Conservation (phyloP, 2,888 invertebrate species). For the Zaprionus bogoriensis region DNA sequence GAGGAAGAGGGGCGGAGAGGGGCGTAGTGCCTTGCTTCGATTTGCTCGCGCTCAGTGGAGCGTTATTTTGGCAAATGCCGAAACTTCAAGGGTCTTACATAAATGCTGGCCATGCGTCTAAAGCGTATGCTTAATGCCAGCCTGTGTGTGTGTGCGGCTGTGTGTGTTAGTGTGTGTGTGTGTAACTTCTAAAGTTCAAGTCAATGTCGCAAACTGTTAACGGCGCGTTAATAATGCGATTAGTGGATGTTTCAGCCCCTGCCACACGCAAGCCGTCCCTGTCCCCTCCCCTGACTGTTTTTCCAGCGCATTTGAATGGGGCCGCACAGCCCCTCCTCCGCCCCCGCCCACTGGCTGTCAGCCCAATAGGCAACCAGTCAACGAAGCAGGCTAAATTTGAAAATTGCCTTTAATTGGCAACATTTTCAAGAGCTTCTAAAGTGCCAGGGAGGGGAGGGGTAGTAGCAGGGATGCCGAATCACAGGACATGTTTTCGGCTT, state of each 20-base stretch:
- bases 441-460: too few species aligned
- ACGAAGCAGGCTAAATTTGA: conserved; percentile 43
- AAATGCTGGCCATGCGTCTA: conserved; percentile 48
- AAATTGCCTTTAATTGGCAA: conserved; percentile 67
- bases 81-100: conserved; percentile 55
- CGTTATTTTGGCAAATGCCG: conserved; percentile 35
- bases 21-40: not conserved
- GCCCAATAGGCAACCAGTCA: conserved; percentile 13
- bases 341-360: not conserved
- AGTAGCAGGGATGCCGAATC: not conserved
- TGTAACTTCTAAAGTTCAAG: conserved; percentile 59
- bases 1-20: not conserved
- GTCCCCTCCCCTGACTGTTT: too few species aligned
- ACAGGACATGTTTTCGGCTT: conserved; percentile 3
- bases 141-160: not conserved
- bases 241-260: conserved; percentile 49
- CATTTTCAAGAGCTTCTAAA: conserved; percentile 33
- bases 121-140: conserved; percentile 54
- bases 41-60: conserved; percentile 35
- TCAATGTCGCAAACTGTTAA: conserved; percentile 67
- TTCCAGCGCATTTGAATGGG: conserved; percentile 44
- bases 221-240: conserved; percentile 74
- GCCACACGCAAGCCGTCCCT: not conserved
- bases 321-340: not conserved
- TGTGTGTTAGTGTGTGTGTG: conserved; percentile 7